Conservation (phyloP, 1,140 invertebrate species). For the Brachionus paranguensis region DNA sequence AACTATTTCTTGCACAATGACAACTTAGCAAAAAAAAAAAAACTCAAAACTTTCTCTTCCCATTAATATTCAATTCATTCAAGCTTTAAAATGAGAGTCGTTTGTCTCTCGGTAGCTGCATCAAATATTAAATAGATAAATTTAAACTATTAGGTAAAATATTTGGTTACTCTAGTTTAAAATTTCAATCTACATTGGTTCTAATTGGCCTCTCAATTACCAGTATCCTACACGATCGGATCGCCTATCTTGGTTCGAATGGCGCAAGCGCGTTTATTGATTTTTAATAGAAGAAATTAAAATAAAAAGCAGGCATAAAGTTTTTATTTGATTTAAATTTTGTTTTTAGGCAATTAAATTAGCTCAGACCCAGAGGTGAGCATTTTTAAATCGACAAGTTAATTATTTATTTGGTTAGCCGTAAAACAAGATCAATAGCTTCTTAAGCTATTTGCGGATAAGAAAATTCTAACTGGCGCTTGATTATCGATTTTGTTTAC, state of each 20-base stretch:
- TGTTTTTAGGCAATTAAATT: conserved; percentile 6
- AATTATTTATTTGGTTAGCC: background rate
- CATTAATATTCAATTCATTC: conserved; percentile 17
- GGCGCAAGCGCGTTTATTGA: background rate
- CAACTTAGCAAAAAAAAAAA: background rate
- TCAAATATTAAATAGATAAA: background rate
- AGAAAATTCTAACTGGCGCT: background rate
- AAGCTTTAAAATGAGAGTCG: background rate
- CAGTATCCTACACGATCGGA: background rate
- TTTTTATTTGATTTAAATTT: background rate
- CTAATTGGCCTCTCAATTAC: background rate
- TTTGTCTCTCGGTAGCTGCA: background rate
- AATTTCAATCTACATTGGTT: background rate
- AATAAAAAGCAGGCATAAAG: background rate
- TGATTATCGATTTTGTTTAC: background rate
- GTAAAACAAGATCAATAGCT: background rate
- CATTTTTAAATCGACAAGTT: conserved; percentile 3
- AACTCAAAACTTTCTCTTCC: conserved; percentile 4
- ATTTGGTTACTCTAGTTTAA: background rate
- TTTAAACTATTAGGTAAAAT: background rate
- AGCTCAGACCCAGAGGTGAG: background rate
- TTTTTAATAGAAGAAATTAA: conserved; percentile 3
- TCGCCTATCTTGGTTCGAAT: background rate
- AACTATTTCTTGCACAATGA: background rate
- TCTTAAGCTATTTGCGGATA: conserved; percentile 5